Evolutionary conservation across 2,888 invertebrate species (phyloP), one percentile per base, ranked within the genome.

Genomic region (Nephrocerus scutellatus): DNA sequence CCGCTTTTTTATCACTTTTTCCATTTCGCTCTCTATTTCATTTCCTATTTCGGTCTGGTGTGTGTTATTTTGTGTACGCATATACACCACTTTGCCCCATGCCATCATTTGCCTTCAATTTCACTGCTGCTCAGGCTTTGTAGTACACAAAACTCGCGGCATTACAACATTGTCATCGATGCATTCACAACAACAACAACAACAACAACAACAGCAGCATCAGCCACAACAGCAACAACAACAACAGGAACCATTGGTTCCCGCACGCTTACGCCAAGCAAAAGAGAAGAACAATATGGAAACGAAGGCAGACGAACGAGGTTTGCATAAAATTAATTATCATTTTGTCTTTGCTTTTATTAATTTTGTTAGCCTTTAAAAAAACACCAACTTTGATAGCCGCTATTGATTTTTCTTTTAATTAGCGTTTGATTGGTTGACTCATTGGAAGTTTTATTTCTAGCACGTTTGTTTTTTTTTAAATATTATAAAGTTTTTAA

Each of bases 101-200:
- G 20, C 19, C 14, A 18, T 24, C 22, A 31, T 14, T n/a, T 26
- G 12, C 10, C 26, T 39, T 20, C 9, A 33, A 18, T 20, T 18
- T 18, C n/a, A n/a, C 21, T 28, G 9, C 31, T 28, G 44, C 39
- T 40, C 52, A 68, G 68, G 63, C 46, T 90, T 86, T 67, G 82
- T 87, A 29, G 88, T 88, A 44, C 88, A 90, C 68, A 75, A 84
- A 50, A 82, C 82, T 31, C 75, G 79, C 56, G 83, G 80, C 48
- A 77, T 89, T 57, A 83, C 88, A 34, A 90, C 90, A 16, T 66
- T 84, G 47, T 78, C 81, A 66, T 80, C 84, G 24, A 70, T 74
- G 51, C 68, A 65, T 56, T 56, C 59, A 49, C 62, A 60, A 45
- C 63, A 58, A 37, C 54, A 52, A 12, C 53, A 52, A 10, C 53